phyloP scores from a whole-genome alignment of 1,140 invertebrate genomes.

The Achatina immaculata region DNA sequence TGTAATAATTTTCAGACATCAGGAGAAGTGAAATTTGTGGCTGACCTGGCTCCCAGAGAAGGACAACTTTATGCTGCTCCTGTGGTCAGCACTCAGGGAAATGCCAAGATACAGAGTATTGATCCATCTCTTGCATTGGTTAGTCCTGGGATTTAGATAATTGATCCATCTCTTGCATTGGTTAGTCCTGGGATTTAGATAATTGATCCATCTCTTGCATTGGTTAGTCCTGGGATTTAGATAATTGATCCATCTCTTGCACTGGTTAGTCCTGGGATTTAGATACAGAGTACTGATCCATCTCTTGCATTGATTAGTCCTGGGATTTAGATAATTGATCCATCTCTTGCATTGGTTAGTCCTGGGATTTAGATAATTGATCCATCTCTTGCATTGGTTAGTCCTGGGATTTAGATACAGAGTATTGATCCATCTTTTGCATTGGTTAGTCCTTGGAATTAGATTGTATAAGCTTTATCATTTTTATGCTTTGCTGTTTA shows the following conservation, averaged over 20 bases:
- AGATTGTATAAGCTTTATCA: too few species aligned
- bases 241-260: neutral
- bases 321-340: neutral
- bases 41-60: constrained; percentile 64
- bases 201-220: neutral
- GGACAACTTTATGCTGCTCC: constrained; percentile 70
- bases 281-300: neutral
- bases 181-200: neutral
- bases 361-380: neutral
- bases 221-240: neutral
- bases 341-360: neutral
- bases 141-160: constrained; percentile 24
- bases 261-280: neutral
- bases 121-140: constrained; percentile 52
- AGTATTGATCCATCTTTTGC: constrained; percentile 28
- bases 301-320: neutral
- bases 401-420: constrained; percentile 24
- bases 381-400: neutral
- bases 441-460: neutral
- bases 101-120: constrained; percentile 53
- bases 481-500: too few species aligned
- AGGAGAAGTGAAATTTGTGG: constrained; percentile 71
- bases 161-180: neutral
- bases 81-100: constrained; percentile 65
- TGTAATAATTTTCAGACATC: constrained; percentile 51